phyloP scores from a whole-genome alignment of 2,888 invertebrate genomes.

The Emmelina monodactyla region DNA sequence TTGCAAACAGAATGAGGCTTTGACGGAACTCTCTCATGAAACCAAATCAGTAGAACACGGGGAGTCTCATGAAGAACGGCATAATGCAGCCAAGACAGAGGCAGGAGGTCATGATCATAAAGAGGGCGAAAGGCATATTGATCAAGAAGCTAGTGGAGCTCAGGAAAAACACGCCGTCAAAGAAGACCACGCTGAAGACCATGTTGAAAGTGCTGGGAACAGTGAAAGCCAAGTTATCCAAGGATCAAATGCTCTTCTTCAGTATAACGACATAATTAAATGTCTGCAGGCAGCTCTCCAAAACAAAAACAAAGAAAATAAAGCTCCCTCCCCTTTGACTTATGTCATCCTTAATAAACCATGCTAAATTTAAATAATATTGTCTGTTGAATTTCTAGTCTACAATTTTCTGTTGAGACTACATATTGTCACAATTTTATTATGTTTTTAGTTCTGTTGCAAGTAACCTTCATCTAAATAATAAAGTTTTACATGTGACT shows the following conservation, averaged over 20 bases:
- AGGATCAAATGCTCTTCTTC: background rate
- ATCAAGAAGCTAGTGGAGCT: background rate
- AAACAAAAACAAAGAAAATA: conserved; percentile 17
- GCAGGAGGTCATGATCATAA: too few species aligned
- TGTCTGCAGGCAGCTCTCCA: conserved; percentile 36
- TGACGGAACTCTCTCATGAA: conserved; percentile 19
- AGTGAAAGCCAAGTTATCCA: background rate
- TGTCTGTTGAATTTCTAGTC: conserved; percentile 24
- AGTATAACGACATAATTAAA: conserved; percentile 35
- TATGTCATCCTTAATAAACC: conserved; percentile 39
- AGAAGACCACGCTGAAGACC: background rate
- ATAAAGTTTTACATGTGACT: background rate
- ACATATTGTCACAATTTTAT: conserved; percentile 12
- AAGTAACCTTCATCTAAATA: too few species aligned
- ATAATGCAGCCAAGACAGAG: too few species aligned
- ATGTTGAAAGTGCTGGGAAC: background rate
- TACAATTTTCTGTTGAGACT: conserved; percentile 3
- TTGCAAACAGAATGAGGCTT: conserved; percentile 31
- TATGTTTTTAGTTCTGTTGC: too few species aligned
- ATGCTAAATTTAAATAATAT: conserved; percentile 20
- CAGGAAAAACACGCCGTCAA: background rate
- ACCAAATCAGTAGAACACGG: background rate
- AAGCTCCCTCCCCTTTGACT: conserved; percentile 33
- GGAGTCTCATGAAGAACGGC: background rate
- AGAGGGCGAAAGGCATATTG: too few species aligned